These are phyloP conservation scores for Mimas tiliae DNA, from an alignment of 2,888 invertebrate genomes.

Conservation along the genomic window DNA sequence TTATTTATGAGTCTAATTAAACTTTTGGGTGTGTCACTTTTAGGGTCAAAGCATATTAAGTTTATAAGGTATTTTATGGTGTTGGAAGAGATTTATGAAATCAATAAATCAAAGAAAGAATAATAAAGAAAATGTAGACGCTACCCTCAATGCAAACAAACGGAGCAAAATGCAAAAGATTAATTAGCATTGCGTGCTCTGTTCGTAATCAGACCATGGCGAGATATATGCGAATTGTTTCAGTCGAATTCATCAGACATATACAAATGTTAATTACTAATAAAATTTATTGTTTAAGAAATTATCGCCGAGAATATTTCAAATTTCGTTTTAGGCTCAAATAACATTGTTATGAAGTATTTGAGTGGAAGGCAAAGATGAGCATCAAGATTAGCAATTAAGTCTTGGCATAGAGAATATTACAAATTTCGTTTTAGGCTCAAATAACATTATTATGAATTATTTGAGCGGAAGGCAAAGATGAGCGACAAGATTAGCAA, in stretches of 20 bases:
- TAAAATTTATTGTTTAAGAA: slow-evolving; percentile 2
- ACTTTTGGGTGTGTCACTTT: slow-evolving; percentile 6
- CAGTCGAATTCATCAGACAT: neutral
- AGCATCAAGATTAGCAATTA: neutral
- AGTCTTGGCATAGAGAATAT: too few species aligned
- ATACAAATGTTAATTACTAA: neutral
- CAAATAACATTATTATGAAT: neutral
- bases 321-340: neutral
- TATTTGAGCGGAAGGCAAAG: neutral
- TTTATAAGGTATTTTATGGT: neutral
- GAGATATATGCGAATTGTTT: slow-evolving; percentile 9
- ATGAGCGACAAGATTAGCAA: neutral
- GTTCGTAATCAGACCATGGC: slow-evolving; percentile 12
- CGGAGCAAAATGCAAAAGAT: slow-evolving; percentile 19
- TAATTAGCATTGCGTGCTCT: slow-evolving; percentile 14
- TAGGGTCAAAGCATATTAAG: neutral
- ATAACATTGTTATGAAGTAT: neutral
- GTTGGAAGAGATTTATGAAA: neutral
- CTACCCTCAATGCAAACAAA: slow-evolving; percentile 6
- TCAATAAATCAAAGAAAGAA: too few species aligned
- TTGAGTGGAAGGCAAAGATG: neutral
- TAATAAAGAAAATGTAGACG: neutral
- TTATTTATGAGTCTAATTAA: slow-evolving; percentile 22
- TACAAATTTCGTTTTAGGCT: neutral
- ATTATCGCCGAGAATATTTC: neutral